phyloP scores from a whole-genome alignment of 2,113 vertebrate genomes.

The Leucoraja erinaceus region DNA sequence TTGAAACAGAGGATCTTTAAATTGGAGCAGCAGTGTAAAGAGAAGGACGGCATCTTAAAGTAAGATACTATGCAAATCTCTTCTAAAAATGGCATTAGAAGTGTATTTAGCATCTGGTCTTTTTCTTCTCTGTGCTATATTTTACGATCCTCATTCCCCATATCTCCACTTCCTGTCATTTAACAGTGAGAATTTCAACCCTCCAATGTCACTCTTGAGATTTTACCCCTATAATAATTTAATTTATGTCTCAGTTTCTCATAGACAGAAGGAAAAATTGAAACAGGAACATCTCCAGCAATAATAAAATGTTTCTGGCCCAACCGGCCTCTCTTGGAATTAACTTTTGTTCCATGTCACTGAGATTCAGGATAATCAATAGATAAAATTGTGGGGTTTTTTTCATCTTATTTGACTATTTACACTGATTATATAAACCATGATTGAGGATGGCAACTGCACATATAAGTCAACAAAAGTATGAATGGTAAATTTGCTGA shows the following conservation, averaged over 20 bases:
- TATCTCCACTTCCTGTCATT: constrained; percentile 24
- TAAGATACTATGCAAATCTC: constrained; percentile 44
- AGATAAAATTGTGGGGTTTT: background rate
- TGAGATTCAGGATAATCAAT: background rate
- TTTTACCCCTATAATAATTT: background rate
- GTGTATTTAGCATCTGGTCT: background rate
- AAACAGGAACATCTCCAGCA: background rate
- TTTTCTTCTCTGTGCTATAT: background rate
- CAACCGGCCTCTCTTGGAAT: background rate
- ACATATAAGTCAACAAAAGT: too few relatives aligned
- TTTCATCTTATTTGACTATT: background rate
- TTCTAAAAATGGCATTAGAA: background rate
- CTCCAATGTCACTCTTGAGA: background rate
- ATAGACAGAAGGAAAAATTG: background rate
- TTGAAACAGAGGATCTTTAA: constrained; percentile 80
- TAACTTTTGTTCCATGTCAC: background rate
- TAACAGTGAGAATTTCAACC: background rate
- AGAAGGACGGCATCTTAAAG: constrained; percentile 75
- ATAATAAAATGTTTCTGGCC: background rate
- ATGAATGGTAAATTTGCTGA: too few relatives aligned
- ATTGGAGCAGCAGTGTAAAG: constrained; percentile 81
- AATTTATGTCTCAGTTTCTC: background rate
- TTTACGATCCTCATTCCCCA: background rate
- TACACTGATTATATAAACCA: background rate
- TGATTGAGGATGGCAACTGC: too few relatives aligned